A percentile compares a stretch with the other conserved stretches of the same genome.
Evolutionary conservation across 2,113 vertebrate genomes (phyloP).

Genomic region (Nestor notabilis): DNA sequence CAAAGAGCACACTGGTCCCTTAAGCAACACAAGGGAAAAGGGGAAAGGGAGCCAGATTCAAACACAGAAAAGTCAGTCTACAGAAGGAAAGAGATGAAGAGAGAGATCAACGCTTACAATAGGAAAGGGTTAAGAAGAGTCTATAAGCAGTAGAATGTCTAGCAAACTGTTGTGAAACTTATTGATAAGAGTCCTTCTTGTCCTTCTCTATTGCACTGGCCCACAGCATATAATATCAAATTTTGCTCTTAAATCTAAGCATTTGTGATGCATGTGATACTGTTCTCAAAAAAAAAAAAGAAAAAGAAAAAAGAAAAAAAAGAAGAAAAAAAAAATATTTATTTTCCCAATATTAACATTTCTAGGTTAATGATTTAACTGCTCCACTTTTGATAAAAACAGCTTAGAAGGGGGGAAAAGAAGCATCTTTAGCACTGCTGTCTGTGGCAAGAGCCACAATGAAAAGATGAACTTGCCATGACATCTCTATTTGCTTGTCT

Average conservation of each 20-base stretch:
- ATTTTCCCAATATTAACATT: background rate
- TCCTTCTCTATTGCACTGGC: background rate
- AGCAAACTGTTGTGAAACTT: background rate
- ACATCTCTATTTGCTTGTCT: background rate
- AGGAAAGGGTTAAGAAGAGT: background rate
- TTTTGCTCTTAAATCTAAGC: background rate
- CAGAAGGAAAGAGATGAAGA: background rate
- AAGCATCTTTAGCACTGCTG: background rate
- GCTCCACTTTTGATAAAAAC: background rate
- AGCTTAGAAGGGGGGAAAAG: background rate
- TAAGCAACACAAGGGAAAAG: background rate
- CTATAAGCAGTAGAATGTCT: background rate
- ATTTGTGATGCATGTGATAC: background rate
- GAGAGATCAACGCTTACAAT: background rate
- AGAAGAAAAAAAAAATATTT: background rate
- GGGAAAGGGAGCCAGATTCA: background rate
- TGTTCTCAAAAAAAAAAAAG: background rate
- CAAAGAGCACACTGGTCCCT: background rate
- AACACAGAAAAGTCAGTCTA: background rate
- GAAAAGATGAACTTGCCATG: background rate
- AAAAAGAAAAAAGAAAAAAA: background rate
- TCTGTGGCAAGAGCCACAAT: background rate
- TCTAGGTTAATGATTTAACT: background rate
- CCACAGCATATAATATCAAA: background rate
- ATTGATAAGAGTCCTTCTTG: background rate